A percentile compares a stretch with the other conserved stretches of the same genome.
phyloP scores from a whole-genome alignment of 53 echinoderm and acorn worm genomes.

The Echinometra lucunter region DNA sequence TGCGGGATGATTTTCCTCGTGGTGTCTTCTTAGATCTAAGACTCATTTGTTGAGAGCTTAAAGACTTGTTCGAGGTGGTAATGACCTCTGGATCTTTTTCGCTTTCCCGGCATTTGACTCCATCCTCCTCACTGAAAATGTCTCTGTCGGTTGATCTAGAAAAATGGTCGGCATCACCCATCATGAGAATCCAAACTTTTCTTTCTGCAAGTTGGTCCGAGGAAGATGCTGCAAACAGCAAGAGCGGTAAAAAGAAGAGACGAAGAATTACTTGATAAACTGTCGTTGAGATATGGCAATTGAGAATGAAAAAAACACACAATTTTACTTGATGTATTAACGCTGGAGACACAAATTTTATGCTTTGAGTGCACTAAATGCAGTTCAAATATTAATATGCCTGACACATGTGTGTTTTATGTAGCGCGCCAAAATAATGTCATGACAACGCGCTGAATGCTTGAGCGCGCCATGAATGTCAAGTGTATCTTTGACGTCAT shows the following conservation, averaged over 20 bases:
- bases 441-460: slow-evolving; percentile 23
- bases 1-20: slow-evolving; percentile 13
- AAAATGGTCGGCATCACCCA: slow-evolving; percentile 39
- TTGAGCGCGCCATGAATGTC: neutral
- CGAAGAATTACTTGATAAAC: neutral
- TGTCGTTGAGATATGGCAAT: neutral
- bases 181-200: neutral
- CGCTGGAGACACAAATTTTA: too few relatives aligned
- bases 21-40: neutral
- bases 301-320: too few relatives aligned
- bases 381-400: neutral
- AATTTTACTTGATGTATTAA: too few relatives aligned
- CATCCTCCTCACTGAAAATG: neutral
- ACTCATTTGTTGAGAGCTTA: neutral
- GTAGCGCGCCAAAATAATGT: slow-evolving; percentile 24
- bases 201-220: too few relatives aligned
- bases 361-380: neutral
- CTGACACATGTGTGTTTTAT: neutral
- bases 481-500: too few relatives aligned
- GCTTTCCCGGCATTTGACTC: neutral
- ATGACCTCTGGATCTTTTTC: neutral
- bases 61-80: neutral
- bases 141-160: slow-evolving; percentile 16
- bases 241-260: neutral
- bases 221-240: neutral